phyloP scores from a whole-genome alignment of 1,140 invertebrate genomes.

The Coelopa frigida region DNA sequence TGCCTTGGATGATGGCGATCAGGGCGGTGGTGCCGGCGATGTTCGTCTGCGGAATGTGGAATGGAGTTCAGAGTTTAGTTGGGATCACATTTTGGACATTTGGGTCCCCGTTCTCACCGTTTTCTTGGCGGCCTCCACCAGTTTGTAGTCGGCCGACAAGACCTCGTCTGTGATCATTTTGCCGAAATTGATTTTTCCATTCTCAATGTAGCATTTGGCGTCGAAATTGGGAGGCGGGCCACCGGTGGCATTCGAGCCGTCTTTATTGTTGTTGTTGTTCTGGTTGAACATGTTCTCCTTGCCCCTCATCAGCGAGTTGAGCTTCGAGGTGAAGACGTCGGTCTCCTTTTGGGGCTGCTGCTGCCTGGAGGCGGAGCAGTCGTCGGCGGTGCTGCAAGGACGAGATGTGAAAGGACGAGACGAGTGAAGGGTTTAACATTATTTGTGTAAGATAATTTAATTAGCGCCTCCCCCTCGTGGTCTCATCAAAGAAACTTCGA shows the following conservation, averaged over 20 bases:
- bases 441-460: too few species aligned
- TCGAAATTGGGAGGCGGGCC: conserved; percentile 40
- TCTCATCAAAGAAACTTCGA: too few species aligned
- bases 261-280: conserved; percentile 29
- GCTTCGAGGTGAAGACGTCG: conserved; percentile 35
- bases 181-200: conserved; percentile 67
- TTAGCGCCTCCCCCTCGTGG: too few species aligned
- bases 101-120: too few species aligned
- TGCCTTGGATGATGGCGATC: conserved; percentile 76
- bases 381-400: conserved; percentile 13
- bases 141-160: conserved; percentile 66
- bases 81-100: neutral
- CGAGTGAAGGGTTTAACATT: too few species aligned
- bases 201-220: conserved; percentile 56
- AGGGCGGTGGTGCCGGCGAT: conserved; percentile 90
- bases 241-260: conserved; percentile 3
- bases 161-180: conserved; percentile 80
- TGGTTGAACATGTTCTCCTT: conserved; percentile 34
- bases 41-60: conserved; percentile 48
- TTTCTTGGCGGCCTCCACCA: conserved; percentile 73
- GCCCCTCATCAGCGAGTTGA: conserved; percentile 31
- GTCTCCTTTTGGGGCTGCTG: conserved; percentile 10
- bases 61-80: too few species aligned
- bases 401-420: too few species aligned
- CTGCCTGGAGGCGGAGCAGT: conserved; percentile 11